Base-by-base conservation (phyloP, 1,140 invertebrate genomes). In the Drosophila parvula region DNA sequence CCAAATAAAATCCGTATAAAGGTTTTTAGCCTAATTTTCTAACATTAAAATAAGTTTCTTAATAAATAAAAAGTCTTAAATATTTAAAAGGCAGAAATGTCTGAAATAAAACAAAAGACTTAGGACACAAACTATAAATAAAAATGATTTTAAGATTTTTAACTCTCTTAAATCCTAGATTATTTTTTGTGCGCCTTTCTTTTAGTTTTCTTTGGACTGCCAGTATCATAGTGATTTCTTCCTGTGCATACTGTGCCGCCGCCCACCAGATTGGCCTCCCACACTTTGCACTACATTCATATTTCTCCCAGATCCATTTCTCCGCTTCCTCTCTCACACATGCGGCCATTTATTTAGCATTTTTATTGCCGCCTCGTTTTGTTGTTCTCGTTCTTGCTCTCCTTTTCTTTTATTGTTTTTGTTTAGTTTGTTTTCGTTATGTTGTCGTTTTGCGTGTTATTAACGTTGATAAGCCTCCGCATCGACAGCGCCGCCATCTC, bases 281-380 rank as follows among this genome's bases (percentile, higher is more conserved):
- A 88, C 80, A 79, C 59, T 78, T 88, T 84, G 80, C 84, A 84
- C 80, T 78, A 84, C 74, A 89, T 88, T 88, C 84, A 86, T 86
- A 88, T 67, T 89, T 86, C 61, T 73, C 57, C 30, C 47, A 51
- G 71, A 51, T 44, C 41, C 60, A 58, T 73, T 67, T 65, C 60
- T 41, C 50, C 48, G 50, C 41, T 61, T 80, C 38, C 45, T 32
- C 38, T 58, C 56, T 40, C 78, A 68, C 59, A 63, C 64, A 78
- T 77, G 78, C 44, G 56, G 64, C 83, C 81, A 79, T 86, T 86
- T 83, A 79, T 88, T 83, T 83, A 70, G 64, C 79, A 88, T 88
- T 88, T 86, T 86, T 79, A 86, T 86, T 79, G 76, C 55, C 65
- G 57, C 59, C 70, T 63, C 76, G 84, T 68, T 86, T 88, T 89